Conservation (phyloP, 2,888 invertebrate species). For the Patella caerulea region DNA sequence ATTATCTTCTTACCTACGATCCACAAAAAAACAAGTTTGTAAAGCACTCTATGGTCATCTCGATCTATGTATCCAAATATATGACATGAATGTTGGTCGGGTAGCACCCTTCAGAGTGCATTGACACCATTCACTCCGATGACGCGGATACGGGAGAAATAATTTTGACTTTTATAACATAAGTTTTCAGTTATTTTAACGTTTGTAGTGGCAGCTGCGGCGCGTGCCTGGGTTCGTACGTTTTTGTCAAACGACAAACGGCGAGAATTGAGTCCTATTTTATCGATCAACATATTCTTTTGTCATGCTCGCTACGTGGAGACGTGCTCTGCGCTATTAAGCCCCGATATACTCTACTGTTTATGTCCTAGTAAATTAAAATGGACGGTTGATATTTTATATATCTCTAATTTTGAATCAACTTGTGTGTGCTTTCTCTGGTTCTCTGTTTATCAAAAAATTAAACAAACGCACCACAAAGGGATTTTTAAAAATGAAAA, state of each 20-base stretch:
- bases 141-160: no score
- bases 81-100: no score
- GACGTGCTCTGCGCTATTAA: conserved; percentile 23
- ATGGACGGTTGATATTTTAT: neutral
- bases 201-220: conserved; percentile 36
- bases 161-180: no score
- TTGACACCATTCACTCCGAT: no score
- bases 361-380: neutral
- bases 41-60: no score
- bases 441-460: no score
- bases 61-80: no score
- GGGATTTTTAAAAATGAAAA: no score
- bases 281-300: conserved; percentile 23
- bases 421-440: neutral
- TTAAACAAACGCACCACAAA: no score
- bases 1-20: no score
- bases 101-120: no score
- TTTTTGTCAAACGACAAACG: conserved; percentile 35
- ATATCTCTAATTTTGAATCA: conserved; percentile 7
- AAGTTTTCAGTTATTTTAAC: conserved; percentile 16
- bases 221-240: conserved; percentile 31
- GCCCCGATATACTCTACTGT: conserved; percentile 20
- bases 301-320: conserved; percentile 23
- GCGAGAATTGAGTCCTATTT: conserved; percentile 13
- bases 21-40: no score